Percentiles rank a stretch among this genome's conserved stretches.
phyloP scores from a whole-genome alignment of 2,888 invertebrate genomes.

The Morinoia aosen region DNA sequence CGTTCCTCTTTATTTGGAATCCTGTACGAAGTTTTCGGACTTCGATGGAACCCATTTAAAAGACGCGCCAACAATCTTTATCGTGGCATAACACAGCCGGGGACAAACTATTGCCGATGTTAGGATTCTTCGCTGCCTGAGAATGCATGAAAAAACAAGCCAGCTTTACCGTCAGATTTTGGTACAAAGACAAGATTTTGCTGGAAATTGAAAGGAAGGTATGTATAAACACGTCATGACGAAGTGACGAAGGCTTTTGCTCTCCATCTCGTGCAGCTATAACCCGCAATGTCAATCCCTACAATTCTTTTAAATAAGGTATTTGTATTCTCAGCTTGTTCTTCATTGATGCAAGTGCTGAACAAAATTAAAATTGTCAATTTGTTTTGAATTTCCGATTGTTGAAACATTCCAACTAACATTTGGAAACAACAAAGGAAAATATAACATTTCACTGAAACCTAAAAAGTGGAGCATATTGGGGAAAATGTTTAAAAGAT shows the following conservation, averaged over 20 bases:
- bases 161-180: neutral
- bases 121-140: neutral
- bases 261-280: neutral
- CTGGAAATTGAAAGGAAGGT: neutral
- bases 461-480: too few relatives aligned
- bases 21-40: neutral
- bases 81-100: neutral
- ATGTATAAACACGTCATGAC: neutral
- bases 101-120: constrained; percentile 32
- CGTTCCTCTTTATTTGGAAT: neutral
- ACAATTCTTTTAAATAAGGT: too few relatives aligned
- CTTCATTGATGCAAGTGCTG: too few relatives aligned
- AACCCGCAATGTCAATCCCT: neutral
- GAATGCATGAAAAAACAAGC: constrained; percentile 31
- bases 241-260: neutral
- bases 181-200: neutral
- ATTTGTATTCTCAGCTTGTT: too few relatives aligned
- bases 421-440: too few relatives aligned
- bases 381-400: too few relatives aligned
- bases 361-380: too few relatives aligned
- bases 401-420: too few relatives aligned
- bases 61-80: neutral
- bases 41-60: neutral
- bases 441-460: too few relatives aligned
- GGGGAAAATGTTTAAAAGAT: too few relatives aligned